Evolutionary conservation across 2,797 vertebrate species (phyloP).

Genomic region (Lutjanus argentimaculatus): DNA sequence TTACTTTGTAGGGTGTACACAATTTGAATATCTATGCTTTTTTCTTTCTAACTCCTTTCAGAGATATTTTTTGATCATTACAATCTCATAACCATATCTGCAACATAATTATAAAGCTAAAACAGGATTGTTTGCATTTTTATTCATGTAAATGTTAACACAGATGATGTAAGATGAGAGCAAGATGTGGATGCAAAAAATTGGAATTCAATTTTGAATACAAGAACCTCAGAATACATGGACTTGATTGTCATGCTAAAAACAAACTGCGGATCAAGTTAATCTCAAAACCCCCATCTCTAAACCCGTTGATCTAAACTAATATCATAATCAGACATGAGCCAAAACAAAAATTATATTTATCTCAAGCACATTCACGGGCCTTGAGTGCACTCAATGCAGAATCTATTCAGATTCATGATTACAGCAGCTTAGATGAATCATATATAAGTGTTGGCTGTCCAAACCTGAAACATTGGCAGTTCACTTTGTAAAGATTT

Average conservation of each 20-base stretch:
- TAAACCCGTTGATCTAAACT: slow-evolving; percentile 45
- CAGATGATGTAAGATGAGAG: slow-evolving; percentile 31
- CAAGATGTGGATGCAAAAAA: not conserved
- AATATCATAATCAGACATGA: slow-evolving; percentile 42
- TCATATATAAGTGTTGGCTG: slow-evolving; percentile 23
- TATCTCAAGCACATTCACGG: slow-evolving; percentile 37
- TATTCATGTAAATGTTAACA: slow-evolving; percentile 17
- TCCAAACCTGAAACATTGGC: slow-evolving; percentile 41
- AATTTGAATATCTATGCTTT: not conserved
- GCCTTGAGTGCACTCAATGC: slow-evolving; percentile 18
- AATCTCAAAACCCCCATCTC: slow-evolving; percentile 32
- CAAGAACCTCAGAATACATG: slow-evolving; percentile 11
- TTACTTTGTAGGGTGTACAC: not conserved
- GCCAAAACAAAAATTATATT: slow-evolving; percentile 46
- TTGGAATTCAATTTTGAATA: slow-evolving; percentile 20
- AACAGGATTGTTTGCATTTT: slow-evolving; percentile 13
- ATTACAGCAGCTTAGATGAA: slow-evolving; percentile 58
- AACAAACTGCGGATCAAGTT: slow-evolving; percentile 50
- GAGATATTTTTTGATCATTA: not conserved
- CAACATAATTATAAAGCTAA: slow-evolving; percentile 2
- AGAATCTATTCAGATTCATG: slow-evolving; percentile 49
- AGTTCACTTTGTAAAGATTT: slow-evolving; percentile 21
- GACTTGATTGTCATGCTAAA: slow-evolving; percentile 39
- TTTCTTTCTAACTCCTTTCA: not conserved
- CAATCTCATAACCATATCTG: slow-evolving; percentile 4